Evolutionary conservation across 2,797 vertebrate species (phyloP).

Genomic region (Acropternis orthonyx): DNA sequence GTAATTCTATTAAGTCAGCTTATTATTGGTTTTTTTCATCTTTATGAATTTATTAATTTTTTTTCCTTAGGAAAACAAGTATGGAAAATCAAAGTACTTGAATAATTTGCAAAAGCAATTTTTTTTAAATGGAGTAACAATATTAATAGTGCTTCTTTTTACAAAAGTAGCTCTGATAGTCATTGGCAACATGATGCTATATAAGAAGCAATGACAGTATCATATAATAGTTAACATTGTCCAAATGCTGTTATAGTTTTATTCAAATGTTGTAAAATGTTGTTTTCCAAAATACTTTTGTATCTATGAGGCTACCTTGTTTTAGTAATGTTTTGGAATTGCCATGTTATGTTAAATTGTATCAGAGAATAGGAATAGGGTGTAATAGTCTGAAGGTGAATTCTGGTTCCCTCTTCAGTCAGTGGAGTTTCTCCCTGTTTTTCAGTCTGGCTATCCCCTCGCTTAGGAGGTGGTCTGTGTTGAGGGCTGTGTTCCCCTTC

Average conservation of each 20-base stretch:
- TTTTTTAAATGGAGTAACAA: not conserved
- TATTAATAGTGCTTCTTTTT: not conserved
- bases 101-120: not conserved
- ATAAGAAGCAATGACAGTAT: not conserved
- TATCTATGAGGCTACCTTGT: not conserved
- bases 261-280: not conserved
- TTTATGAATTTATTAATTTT: not conserved
- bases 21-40: not conserved
- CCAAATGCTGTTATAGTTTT: not conserved
- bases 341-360: not conserved
- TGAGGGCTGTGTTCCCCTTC: not conserved
- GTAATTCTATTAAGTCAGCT: not conserved
- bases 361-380: no score
- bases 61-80: not conserved
- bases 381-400: not conserved
- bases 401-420: not conserved
- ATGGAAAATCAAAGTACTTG: not conserved
- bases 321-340: not conserved
- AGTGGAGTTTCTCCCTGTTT: not conserved
- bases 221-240: not conserved
- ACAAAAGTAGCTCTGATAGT: not conserved
- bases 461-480: fast-evolving
- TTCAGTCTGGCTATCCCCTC: not conserved
- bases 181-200: not conserved
- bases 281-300: not conserved